Base-by-base conservation (phyloP, 2,797 vertebrate genomes). In the Myotis planiceps region DNA sequence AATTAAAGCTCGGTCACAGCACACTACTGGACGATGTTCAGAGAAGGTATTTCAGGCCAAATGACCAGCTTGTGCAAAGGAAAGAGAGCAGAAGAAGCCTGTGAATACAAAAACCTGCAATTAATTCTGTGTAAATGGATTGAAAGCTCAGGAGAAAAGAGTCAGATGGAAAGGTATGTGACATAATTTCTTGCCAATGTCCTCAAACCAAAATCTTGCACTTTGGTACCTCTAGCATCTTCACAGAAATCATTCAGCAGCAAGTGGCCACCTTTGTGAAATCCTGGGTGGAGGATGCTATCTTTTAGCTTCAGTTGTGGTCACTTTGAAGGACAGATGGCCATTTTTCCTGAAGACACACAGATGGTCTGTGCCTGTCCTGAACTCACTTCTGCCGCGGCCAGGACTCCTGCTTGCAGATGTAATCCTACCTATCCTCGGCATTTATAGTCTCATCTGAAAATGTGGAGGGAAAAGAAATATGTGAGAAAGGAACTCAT, bases 391-490 rank as follows among this genome's bases (percentile, higher is more conserved):
- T 0, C 74, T 12, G 1, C 2, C 13, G 1, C 15, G 27, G 4
- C 27, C 23, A 37, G 23, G 9, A 65, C 19, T 5, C 47, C n/a
- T 16, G 1, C 3, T n/a, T 39, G 23, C 1, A 8, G 3, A 34
- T 0, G 10, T 34, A 3, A 25, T 27, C n/a, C 27, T 55, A 27
- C 2, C 4, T 9, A 0, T 23, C 10, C 15, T 29, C 6, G 37
- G 27, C 25, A 65, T 23, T 75, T 25, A 76, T 2, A n/a, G 19
- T 78, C 8, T 42, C 25, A 47, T 69, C 14, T 37, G 29, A n/a
- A 91, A 55, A 34, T 37, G 14, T 27, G 1, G 18, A 42, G 7
- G 9, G 60, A 39, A 42, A 68, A 69, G 0, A 69, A 12, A 1
- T 15, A 42, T 1, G 7, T 23, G 45, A 66, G 9, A 63, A 90